Conservation (phyloP, 1,140 invertebrate genomes). For the Zaprionus davidi region DNA sequence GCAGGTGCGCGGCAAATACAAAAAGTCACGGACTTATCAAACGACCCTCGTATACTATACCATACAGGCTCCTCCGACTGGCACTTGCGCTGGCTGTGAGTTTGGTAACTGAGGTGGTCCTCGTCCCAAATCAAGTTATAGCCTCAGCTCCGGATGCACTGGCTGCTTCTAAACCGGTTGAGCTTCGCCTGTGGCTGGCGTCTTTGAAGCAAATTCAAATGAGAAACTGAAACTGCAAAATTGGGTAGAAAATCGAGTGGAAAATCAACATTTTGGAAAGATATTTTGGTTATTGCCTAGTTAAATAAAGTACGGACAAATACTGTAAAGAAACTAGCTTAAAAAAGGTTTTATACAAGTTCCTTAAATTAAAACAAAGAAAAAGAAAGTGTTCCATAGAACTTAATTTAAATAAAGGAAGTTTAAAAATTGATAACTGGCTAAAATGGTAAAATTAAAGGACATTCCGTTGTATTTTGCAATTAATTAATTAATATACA, state of each 20-base stretch:
- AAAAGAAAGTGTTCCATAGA: too few relatives aligned
- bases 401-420: too few relatives aligned
- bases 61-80: constrained; percentile 5
- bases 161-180: constrained; percentile 16
- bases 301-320: background rate
- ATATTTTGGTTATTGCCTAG: constrained; percentile 12
- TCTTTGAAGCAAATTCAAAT: constrained; percentile 34
- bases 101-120: background rate
- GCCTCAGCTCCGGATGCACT: background rate
- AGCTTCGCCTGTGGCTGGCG: constrained; percentile 20
- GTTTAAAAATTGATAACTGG: too few relatives aligned
- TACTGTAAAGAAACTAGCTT: background rate
- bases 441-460: too few relatives aligned
- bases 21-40: too few relatives aligned
- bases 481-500: too few relatives aligned
- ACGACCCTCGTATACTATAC: too few relatives aligned
- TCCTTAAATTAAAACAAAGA: too few relatives aligned
- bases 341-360: background rate
- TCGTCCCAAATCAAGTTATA: background rate
- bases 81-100: background rate
- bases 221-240: constrained; percentile 39
- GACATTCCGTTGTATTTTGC: too few relatives aligned
- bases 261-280: constrained; percentile 27
- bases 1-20: too few relatives aligned
- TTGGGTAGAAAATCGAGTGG: constrained; percentile 38